Conservation (phyloP, 2,888 invertebrate genomes). For the Hydrotaea diabolus region DNA sequence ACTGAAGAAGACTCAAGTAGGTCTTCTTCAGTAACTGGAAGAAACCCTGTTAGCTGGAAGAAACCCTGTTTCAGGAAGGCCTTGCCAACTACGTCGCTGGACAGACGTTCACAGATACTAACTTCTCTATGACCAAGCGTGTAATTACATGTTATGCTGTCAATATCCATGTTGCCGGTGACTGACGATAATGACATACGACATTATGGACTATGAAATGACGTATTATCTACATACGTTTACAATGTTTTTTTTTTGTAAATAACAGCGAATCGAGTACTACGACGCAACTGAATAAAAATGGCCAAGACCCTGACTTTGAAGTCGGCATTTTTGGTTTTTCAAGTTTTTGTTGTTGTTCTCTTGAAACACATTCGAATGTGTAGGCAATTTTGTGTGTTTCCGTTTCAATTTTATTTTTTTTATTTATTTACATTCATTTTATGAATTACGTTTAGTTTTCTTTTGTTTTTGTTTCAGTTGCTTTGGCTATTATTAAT, state of each 20-base stretch:
- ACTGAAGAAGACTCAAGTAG: too few relatives aligned
- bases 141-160: neutral
- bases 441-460: neutral
- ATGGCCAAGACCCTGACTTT: constrained; percentile 26
- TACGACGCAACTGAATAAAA: constrained; percentile 4
- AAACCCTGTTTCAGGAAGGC: too few relatives aligned
- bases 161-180: neutral
- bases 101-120: too few relatives aligned
- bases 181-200: constrained; percentile 18
- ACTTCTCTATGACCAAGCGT: neutral
- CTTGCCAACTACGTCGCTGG: too few relatives aligned
- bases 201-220: constrained; percentile 1
- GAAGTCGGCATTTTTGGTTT: neutral
- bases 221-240: neutral
- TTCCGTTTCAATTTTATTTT: too few relatives aligned
- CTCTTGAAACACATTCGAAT: neutral
- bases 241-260: too few relatives aligned
- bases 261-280: too few relatives aligned
- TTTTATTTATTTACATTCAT: neutral
- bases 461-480: neutral
- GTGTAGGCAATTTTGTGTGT: neutral
- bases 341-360: neutral
- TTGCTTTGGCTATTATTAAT: neutral
- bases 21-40: too few relatives aligned
- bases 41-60: too few relatives aligned